Conservation (phyloP, 2,797 vertebrate genomes). For the Hippoglossus hippoglossus region DNA sequence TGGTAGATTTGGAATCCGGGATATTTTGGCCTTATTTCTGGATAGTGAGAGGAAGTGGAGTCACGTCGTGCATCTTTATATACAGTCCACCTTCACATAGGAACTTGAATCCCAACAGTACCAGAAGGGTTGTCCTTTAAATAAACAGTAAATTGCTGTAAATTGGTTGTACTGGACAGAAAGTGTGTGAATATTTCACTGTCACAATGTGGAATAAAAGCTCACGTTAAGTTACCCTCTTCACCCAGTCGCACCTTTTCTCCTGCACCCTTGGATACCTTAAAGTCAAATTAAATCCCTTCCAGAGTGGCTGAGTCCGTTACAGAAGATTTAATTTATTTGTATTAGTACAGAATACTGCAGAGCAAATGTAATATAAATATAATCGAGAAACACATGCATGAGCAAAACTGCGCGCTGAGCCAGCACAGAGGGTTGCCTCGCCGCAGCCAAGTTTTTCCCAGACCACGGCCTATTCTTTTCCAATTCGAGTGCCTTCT, state of each 20-base stretch:
- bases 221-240: too few relatives aligned
- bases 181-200: too few relatives aligned
- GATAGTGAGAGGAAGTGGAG: too few relatives aligned
- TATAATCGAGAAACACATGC: constrained; percentile 23
- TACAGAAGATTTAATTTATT: background rate
- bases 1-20: too few relatives aligned
- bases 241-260: too few relatives aligned
- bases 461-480: constrained; percentile 47
- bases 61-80: too few relatives aligned
- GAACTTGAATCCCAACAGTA: constrained; percentile 8
- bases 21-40: too few relatives aligned
- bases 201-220: too few relatives aligned
- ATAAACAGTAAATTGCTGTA: background rate
- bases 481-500: constrained; percentile 46
- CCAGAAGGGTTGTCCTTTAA: background rate
- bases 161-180: background rate
- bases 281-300: too few relatives aligned
- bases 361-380: constrained; percentile 29
- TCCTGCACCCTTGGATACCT: too few relatives aligned
- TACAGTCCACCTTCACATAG: background rate
- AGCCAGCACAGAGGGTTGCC: constrained; percentile 55
- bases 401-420: constrained; percentile 14
- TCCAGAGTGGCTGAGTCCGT: constrained; percentile 11
- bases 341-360: background rate
- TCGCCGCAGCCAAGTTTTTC: constrained; percentile 57